Evolutionary conservation across 23 tunicate species (phyloP), one percentile per base, ranked within the genome.

Genomic region (Styela plicata): DNA sequence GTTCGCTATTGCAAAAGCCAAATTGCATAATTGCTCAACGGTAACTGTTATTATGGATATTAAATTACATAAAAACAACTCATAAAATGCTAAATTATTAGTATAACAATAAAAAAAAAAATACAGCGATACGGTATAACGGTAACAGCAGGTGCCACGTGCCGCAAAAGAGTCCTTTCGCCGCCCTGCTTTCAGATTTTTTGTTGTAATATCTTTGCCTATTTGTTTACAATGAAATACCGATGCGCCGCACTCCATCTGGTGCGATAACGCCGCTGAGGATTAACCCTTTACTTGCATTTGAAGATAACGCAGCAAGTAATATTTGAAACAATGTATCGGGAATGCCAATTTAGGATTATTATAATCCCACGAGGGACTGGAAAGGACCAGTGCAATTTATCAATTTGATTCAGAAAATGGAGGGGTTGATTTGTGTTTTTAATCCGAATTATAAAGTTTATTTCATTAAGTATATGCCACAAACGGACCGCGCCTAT

Each of bases 61-160:
- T 44, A 44, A 44, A 44, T 44, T 44, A 44, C 57, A 44, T 5
- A 44, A 44, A 7, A 44, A 44, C 7, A 44, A 7, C 7, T 44
- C 13, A 13, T 44, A 44, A 44, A 44, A 44, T 44, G 7, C 13
- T 5, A 44, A 44, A 44, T 44, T 5, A 44, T n/a, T n/a, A 44
- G 13, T 44, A 44, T 44, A 44, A 44, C 10, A 44, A 13, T 44
- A n/a, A n/a, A n/a, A n/a, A n/a, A n/a, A n/a, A n/a, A n/a, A 44
- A 5, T 44, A 13, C 57, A 44, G 13, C 57, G 57, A 44, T 7
- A 13, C 70, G 31, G 17, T 3, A 18, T 27, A 71, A 76, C 81
- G 29, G 64, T 76, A 57, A 1, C 81, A 76, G 64, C 81, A 76
- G 81, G 81, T 76, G 81, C 81, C 81, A 44, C 81, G 64, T 76